Evolutionary conservation across 2,888 invertebrate genomes (phyloP), one percentile per base, ranked within the genome.

Genomic region (Spodoptera picta): DNA sequence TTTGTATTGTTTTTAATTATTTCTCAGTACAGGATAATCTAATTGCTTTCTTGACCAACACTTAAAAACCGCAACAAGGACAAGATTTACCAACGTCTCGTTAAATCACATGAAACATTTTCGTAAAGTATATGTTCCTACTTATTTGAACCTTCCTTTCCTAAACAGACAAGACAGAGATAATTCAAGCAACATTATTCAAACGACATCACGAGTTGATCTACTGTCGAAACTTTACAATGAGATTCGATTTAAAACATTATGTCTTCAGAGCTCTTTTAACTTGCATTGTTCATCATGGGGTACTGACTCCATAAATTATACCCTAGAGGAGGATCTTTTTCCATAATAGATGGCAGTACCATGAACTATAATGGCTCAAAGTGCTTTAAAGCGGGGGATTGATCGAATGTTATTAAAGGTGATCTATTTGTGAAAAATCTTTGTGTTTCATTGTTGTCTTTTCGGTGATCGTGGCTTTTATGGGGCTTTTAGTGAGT

Each of bases 221-320:
- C 48, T 60, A 65, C 77, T 77, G 63, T 1, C 4, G 0, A 27
- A n/a, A 4, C 3, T 50, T 4, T n/a, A 59, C 60, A 7, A 50
- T 53, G 46, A 44, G 44, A 54, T 27, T 31, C 56, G 73, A 65
- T 75, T 70, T 66, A 63, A 74, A 73, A 77, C 73, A 65, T 60
- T 45, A 66, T 73, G 72, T 75, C 78, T 75, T 65, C 62, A 47
- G 52, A 54, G 75, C 65, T 72, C 67, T 75, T 72, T 75, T 69
- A 69, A 64, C 64, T 66, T 65, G 49, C 75, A 69, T 73, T 77
- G 77, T 77, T 77, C 67, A 69, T 54, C 60, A 66, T 72, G 58
- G 59, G 61, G 72, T 75, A 72, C 75, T 69, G 77, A 75, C 60
- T 69, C 61, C 64, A 77, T 77, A 75, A 77, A 77, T 77, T 67